Base-by-base conservation (phyloP, 2,888 invertebrate genomes). In the Heliconius cydno region DNA sequence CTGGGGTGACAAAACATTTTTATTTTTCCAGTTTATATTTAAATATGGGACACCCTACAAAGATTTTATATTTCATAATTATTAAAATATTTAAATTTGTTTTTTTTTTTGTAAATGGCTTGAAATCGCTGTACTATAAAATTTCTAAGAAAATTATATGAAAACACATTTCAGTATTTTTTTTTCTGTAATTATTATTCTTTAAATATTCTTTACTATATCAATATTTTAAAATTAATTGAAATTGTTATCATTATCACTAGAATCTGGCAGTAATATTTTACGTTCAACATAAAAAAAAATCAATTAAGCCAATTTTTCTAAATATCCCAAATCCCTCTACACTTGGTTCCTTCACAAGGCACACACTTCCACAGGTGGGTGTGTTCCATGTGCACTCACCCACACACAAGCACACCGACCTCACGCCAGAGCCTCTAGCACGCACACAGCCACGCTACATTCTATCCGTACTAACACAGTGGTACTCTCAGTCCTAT, bases 401-500 rank as follows among this genome's bases (percentile, higher is more conserved):
- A 92, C 94, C 67, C 90, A 91, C 92, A 94, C 94, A 91, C 79
- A 79, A 83, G 83, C 87, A 85, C 66, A 28, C 28, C 28, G 28
- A 28, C 28, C 28, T 28, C 28, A 28, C 28, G 87, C 88, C 89
- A 83, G 83, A 90, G 89, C 91, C 92, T 92, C 92, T 83, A 83
- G 82, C 89, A 92, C 93, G 88, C 94, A 94, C 94, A 94, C 94
- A 81, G 83, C 25, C 86, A 85, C 84, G 83, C 85, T 82, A 85
- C 87, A 89, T 90, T 91, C 80, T 76, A 88, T 91, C 88, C 87
- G 88, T 90, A 94, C 93, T 87, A 91, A 92, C 93, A 94, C 94
- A 93, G 88, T 88, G 91, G 91, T 92, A 93, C 94, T 93, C 94
- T 93, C 94, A 94, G 94, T 94, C 88, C 91, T 90, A 94, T 90